Base-by-base conservation (phyloP, 2,113 vertebrate species). In the Lagenorhynchus albirostris region DNA sequence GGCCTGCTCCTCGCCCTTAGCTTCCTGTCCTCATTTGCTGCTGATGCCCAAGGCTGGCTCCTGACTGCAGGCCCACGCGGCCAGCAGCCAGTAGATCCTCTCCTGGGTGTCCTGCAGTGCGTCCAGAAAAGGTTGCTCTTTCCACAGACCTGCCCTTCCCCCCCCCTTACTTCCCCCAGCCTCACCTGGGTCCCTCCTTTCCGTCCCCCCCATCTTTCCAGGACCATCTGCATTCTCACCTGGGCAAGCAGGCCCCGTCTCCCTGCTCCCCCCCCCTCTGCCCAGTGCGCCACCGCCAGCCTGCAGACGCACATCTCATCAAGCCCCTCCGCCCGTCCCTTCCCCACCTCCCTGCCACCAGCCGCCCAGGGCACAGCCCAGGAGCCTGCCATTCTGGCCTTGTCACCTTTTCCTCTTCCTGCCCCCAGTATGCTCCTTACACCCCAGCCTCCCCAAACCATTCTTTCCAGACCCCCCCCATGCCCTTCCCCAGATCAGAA, bases 341-440 rank as follows among this genome's bases (percentile, higher is more conserved):
- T 70, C 20, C 73, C 84, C 63, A 47, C 12, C 38, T 47, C 65
- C 31, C 58, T 17, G 26, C 77, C 50, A 11, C 55, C n/a, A 21
- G 26, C 36, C 10, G 0, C 21, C 36, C 60, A 7, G 50, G 38
- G 65, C 63, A 10, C 8, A 14, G 33, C 70, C 62, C 17, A 3
- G 53, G 38, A 71, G 13, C 12, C 65, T 21, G 10, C 74, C 17
- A 4, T 60, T n/a, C 18, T 6, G 14, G 31, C 80, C 71, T 55
- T 0, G 1, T 6, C 6, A 33, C 67, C 77, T 76, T 20, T 67
- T 15, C 53, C 38, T 53, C 73, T 33, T 68, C 26, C 90, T 41
- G 80, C 53, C 10, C 44, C 63, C 60, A 10, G 11, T 1, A 6
- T 0, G 0, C 5, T n/a, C 21, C 26, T 14, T 44, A 5, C 14